Evolutionary conservation across 1,140 invertebrate species (phyloP).

Genomic region (Cylas formicarius): DNA sequence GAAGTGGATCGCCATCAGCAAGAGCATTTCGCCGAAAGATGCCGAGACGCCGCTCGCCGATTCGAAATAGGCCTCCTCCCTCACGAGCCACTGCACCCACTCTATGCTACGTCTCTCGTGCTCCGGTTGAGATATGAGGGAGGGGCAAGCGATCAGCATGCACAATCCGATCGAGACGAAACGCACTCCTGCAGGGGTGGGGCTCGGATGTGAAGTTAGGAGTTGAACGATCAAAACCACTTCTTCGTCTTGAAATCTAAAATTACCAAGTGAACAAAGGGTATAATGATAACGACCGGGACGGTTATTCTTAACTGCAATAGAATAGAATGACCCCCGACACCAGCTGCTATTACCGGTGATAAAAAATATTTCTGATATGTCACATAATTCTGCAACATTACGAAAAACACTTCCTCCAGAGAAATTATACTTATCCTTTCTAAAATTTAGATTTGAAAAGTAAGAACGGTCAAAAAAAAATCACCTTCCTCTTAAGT

Average conservation of each 20-base stretch:
- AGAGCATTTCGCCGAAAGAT: conserved; percentile 92
- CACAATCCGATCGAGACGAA: conserved; percentile 91
- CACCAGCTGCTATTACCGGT: no score
- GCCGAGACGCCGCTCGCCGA: conserved; percentile 69
- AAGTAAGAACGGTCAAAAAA: no score
- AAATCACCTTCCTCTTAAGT: no score
- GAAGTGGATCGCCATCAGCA: conserved; percentile 94
- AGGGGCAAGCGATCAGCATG: conserved; percentile 91
- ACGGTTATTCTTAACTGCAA: conserved; percentile 2
- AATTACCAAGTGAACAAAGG: conserved; percentile 10
- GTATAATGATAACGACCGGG: neutral
- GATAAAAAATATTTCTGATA: no score
- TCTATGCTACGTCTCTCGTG: conserved; percentile 86
- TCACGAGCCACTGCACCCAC: conserved; percentile 90
- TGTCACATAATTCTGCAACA: no score
- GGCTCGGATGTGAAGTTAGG: conserved; percentile 83
- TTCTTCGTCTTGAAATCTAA: conserved; percentile 87
- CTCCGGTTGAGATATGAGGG: conserved; percentile 67
- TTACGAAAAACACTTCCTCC: no score
- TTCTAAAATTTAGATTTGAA: no score
- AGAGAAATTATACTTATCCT: no score
- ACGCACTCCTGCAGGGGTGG: conserved; percentile 79
- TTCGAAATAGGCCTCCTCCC: conserved; percentile 81
- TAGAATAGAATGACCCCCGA: no score
- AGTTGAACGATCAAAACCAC: conserved; percentile 74